Evolutionary conservation across 2,797 vertebrate species (phyloP).

Genomic region (Anabas testudineus): DNA sequence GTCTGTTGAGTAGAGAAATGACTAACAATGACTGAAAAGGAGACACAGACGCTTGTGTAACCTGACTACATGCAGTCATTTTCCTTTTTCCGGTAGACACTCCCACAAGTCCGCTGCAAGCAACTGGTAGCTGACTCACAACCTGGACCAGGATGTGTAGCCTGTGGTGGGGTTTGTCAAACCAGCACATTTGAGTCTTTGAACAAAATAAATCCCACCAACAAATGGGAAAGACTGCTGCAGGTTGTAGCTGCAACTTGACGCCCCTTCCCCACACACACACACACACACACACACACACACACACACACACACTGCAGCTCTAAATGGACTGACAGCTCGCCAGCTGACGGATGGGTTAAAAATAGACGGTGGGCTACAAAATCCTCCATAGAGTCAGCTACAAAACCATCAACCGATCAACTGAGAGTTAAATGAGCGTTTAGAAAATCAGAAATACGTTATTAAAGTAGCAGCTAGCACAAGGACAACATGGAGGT

Average conservation of each 20-base stretch:
- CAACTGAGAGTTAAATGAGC: not conserved
- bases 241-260: conserved; percentile 71
- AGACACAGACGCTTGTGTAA: not conserved
- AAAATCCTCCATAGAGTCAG: conserved; percentile 34
- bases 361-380: conserved; percentile 76
- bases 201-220: not conserved
- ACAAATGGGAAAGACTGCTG: conserved; percentile 17
- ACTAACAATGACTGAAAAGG: not conserved
- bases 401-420: conserved; percentile 1
- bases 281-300: conserved; percentile 9
- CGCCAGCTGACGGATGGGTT: conserved; percentile 77
- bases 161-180: not conserved
- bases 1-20: not conserved
- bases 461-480: not conserved
- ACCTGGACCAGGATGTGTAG: not conserved
- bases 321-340: conserved; percentile 74
- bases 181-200: not conserved
- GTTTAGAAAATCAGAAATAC: not conserved
- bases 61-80: conserved; percentile 45
- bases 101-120: conserved; percentile 58
- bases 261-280: conserved; percentile 64
- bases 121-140: conserved; percentile 61
- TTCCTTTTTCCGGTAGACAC: conserved; percentile 60
- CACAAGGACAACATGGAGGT: conserved; percentile 37
- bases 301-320: conserved; percentile 40